Percentiles rank a stretch among this genome's conserved stretches.
Conservation (phyloP, 2,888 invertebrate species). For the Megastigmus dorsalis region DNA sequence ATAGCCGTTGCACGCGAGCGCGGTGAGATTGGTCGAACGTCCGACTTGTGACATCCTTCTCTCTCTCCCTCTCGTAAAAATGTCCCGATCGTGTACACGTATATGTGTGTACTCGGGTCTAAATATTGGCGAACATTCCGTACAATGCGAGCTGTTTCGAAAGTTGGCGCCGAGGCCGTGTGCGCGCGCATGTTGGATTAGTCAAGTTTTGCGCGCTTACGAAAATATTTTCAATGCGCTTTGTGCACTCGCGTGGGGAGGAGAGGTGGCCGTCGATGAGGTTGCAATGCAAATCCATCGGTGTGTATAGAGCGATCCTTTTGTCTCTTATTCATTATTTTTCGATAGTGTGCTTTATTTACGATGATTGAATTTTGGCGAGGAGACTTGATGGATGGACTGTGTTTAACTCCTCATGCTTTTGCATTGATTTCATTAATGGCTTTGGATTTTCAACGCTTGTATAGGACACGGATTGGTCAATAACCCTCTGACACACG, state of each 20-base stretch:
- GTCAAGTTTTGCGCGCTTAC: constrained; percentile 31
- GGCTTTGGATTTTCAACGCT: too few relatives aligned
- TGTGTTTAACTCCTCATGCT: too few relatives aligned
- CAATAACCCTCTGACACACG: background rate
- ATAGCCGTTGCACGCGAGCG: constrained; percentile 3
- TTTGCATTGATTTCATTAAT: background rate
- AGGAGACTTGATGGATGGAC: too few relatives aligned
- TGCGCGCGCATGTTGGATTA: too few relatives aligned
- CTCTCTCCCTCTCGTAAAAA: background rate
- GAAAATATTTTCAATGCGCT: constrained; percentile 39
- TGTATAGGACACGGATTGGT: too few relatives aligned
- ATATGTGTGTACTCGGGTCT: background rate
- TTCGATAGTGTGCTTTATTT: too few relatives aligned
- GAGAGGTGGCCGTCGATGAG: too few relatives aligned
- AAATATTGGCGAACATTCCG: background rate
- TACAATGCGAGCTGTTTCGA: constrained; percentile 5
- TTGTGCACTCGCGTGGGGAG: background rate
- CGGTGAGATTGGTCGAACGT: too few relatives aligned
- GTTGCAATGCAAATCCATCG: constrained; percentile 4
- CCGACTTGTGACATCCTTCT: constrained; percentile 31
- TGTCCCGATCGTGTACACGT: background rate
- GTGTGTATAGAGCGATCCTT: too few relatives aligned
- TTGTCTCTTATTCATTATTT: background rate
- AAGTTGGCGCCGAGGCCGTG: constrained; percentile 10
- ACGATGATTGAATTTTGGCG: too few relatives aligned